Base-by-base conservation (phyloP, 2,797 vertebrate species). In the Allobates femoralis region DNA sequence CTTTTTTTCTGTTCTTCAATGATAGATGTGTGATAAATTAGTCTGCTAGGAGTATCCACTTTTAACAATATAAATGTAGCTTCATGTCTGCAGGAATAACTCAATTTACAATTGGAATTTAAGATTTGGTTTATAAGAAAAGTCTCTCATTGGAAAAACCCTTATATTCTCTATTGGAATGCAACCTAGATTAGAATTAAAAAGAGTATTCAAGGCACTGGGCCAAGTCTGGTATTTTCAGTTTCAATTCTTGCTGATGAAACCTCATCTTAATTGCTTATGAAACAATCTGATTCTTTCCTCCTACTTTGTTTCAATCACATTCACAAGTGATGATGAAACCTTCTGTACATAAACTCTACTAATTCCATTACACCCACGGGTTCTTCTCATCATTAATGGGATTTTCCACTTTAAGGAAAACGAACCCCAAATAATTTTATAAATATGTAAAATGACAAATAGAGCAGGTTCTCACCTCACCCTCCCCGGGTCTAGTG, bases 181-280 rank as follows among this genome's bases (percentile, higher is more conserved):
- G 21, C 67, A 46, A 71, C 1, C 23, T 26, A 23, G 41, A 74
- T 26, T 0, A 3, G 2, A 34, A 34, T 28, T n/a, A n/a, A 46
- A 46, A 46, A 34, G 7, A 18, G 14, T 14, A 26, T 37, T 6
- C 28, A 10, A 14, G 76, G 76, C 64, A n/a, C 0, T 6, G n/a
- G 60, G 77, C 84, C 84, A 79, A 19, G 3, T 1, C 66, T 73
- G 66, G 21, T 32, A 16, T 30, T 85, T 85, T 85, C 84, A 85
- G 84, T 85, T 85, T 85, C 84, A 53, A 69, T 85, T 85, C 84
- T 64, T 51, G 76, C 60, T 71, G 62, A 85, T 85, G 84, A 85
- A 85, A 85, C 84, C 37, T 15, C 41, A 21, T 34, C 19, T 62
- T n/a, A 12, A 21, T 30, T 53, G 55, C 11, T 16, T 26, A 21